phyloP scores from a whole-genome alignment of 2,113 vertebrate species.

The Oxyruncus cristatus region DNA sequence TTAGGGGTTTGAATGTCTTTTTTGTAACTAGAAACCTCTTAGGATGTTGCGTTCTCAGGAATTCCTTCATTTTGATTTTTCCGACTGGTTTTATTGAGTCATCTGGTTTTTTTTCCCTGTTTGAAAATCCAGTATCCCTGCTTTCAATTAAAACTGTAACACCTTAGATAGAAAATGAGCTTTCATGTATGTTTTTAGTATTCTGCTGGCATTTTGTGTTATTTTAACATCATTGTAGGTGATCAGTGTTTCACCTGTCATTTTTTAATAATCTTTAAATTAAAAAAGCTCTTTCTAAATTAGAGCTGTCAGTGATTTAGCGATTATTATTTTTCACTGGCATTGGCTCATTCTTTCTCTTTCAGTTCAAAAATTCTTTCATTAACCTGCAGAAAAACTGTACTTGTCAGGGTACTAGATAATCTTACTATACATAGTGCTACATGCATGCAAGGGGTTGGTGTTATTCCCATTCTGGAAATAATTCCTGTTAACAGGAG shows the following conservation, averaged over 20 bases:
- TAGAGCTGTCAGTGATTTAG: not conserved
- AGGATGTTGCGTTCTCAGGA: not conserved
- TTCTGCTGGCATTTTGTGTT: not conserved
- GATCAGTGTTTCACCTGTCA: not conserved
- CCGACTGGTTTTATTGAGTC: not conserved
- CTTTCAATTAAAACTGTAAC: not conserved
- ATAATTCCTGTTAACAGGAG: not conserved
- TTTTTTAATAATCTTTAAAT: not conserved
- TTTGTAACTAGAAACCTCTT: not conserved
- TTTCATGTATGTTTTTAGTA: not conserved
- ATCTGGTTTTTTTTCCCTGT: not conserved
- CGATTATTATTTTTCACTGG: not conserved
- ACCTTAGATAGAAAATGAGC: not conserved
- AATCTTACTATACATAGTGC: not conserved
- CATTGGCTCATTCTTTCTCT: not conserved
- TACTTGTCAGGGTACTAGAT: not conserved
- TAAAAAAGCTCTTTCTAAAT: not conserved
- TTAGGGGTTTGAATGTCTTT: rapidly evolving
- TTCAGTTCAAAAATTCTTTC: not conserved
- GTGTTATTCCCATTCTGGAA: not conserved
- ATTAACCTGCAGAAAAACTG: not conserved
- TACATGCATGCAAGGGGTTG: not conserved
- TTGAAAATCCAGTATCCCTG: not conserved
- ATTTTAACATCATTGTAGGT: not conserved
- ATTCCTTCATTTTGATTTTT: not conserved